Conservation (phyloP, 2,797 vertebrate genomes). For the Xenopus petersii region DNA sequence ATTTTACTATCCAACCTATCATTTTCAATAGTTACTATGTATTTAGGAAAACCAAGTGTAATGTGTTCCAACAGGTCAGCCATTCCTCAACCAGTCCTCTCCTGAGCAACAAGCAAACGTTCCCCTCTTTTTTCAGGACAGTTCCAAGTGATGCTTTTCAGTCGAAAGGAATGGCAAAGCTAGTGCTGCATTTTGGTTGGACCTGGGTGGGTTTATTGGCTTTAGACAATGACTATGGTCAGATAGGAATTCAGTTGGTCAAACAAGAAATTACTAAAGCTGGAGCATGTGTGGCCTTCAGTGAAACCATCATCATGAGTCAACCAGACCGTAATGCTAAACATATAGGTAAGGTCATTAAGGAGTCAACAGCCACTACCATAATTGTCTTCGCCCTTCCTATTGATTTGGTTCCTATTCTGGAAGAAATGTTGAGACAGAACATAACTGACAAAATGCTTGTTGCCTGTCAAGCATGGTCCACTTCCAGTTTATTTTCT, state of each 20-base stretch:
- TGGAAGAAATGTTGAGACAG: constrained; percentile 12
- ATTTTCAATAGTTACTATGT: no score
- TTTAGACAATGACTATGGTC: constrained; percentile 30
- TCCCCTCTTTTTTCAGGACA: constrained; percentile 32
- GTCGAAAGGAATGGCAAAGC: constrained; percentile 18
- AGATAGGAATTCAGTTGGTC: constrained; percentile 20
- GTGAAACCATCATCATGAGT: not conserved
- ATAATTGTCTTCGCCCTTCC: constrained; percentile 19
- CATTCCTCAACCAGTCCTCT: constrained; percentile 27
- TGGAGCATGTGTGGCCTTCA: constrained; percentile 3
- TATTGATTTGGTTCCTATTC: constrained; percentile 18
- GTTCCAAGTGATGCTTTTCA: constrained; percentile 27
- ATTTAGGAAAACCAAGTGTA: not conserved
- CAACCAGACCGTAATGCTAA: not conserved
- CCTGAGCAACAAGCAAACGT: constrained; percentile 15
- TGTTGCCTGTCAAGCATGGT: constrained; percentile 31
- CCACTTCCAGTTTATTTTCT: constrained; percentile 11
- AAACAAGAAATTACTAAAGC: constrained; percentile 16
- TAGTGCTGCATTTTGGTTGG: constrained; percentile 22
- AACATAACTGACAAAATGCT: constrained; percentile 14
- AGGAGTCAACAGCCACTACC: constrained; percentile 18
- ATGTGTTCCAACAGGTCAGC: constrained; percentile 20
- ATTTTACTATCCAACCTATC: no score
- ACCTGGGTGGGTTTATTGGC: constrained; percentile 30
- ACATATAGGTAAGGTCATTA: not conserved